These are phyloP conservation scores for Ciona savignyi DNA, from an alignment of 23 tunicate species.

Conservation along the genomic window DNA sequence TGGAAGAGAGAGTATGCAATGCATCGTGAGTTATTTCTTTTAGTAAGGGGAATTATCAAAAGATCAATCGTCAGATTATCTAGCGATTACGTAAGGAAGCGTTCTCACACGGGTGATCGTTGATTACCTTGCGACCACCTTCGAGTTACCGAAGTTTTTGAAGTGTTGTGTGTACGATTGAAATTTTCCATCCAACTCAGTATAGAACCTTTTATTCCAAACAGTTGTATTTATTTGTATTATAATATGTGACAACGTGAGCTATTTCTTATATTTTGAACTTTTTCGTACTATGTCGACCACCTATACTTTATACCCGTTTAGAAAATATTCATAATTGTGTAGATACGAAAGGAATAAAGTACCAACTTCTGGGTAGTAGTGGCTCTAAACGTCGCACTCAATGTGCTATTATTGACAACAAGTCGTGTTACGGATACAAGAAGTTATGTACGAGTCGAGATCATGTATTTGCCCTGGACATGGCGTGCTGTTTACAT, in stretches of 20 bases:
- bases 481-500: slow-evolving; percentile 56
- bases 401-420: slow-evolving; percentile 31
- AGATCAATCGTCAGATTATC: too few relatives aligned
- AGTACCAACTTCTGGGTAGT: slow-evolving; percentile 63
- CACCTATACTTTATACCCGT: not conserved
- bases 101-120: too few relatives aligned
- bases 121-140: too few relatives aligned
- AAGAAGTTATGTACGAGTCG: slow-evolving; percentile 75
- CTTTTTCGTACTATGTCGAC: not conserved
- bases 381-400: slow-evolving; percentile 26
- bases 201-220: too few relatives aligned
- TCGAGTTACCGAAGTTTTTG: too few relatives aligned
- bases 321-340: not conserved
- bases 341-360: slow-evolving; percentile 64
- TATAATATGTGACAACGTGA: not conserved
- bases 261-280: not conserved
- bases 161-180: too few relatives aligned
- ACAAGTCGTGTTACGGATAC: slow-evolving; percentile 57
- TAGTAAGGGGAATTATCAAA: too few relatives aligned
- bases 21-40: slow-evolving; percentile 79
- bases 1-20: slow-evolving; percentile 77
- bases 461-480: slow-evolving; percentile 87
- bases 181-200: too few relatives aligned
- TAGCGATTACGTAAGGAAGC: too few relatives aligned
- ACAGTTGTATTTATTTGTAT: not conserved